Evolutionary conservation across 2,888 invertebrate genomes (phyloP), one percentile per base, ranked within the genome.

Genomic region (Apamea crenata): DNA sequence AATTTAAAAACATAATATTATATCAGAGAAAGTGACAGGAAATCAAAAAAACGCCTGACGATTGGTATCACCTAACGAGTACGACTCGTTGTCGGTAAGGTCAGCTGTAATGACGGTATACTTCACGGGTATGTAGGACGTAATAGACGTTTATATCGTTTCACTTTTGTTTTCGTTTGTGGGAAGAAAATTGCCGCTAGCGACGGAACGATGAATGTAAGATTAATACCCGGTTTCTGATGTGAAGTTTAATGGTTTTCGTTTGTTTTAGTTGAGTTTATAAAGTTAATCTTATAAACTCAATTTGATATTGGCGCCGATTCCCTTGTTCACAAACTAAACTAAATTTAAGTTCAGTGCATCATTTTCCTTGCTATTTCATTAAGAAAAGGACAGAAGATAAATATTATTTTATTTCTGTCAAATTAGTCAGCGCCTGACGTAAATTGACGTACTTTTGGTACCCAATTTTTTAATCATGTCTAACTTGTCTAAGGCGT

Each of bases 41-140:
- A 73, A 84, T 84, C 68, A 84, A 67, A 83, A 83, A 84, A 65
- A 36, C 32, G 47, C 72, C 72, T 59, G 50, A 29, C 25, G 76
- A 56, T 66, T 40, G 32, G 65, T 40, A 76, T 66, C 75, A 50
- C 21, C 70, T 50, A 71, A 80, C 32, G 44, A 84, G 61, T 66
- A 63, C 70, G 53, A 47, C 53, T 61, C 16, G 68, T 21, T 63
- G 25, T 10, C 0, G 12, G 21, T 78, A 44, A 73, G 84, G 78
- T 81, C 75, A 71, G 25, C 53, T 10, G 84, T 76, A 78, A 81
- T 82, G 29, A 36, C 36, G n/a, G 81, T 68, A 50, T 73, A 61
- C 53, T 56, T 32, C 66, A 25, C 47, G 25, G 32, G 7, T 63
- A 69, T 56, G 69, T 72, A 29, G n/a, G 50, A 66, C 36, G 71